Evolutionary conservation across 1,140 invertebrate species (phyloP), one percentile per base, ranked within the genome.

Genomic region (Drosophila athabasca): DNA sequence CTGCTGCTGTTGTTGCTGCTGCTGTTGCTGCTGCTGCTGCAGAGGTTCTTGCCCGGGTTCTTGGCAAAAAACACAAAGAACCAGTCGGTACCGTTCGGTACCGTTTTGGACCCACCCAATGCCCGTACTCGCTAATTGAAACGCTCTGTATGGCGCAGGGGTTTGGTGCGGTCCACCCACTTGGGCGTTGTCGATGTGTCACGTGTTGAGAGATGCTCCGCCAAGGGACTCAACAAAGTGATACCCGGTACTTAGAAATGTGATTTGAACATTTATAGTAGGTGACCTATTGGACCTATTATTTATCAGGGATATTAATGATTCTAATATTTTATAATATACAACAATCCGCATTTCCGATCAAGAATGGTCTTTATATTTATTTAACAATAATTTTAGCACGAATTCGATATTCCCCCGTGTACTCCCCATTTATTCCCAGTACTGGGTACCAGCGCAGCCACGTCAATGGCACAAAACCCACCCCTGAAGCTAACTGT

Each of bases 51-150:
- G 60, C 24, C 51, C 60, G 64, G 57, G 83, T 61, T 87, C 82
- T 87, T 87, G 70, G 61, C 66, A 71, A 82, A 87, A 88, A 88
- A 62, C 50, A 74, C 62, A 62, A 88, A 88, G 83, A 88, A 60
- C 83, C 78, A 81, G 83, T 85, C 43, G 65, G 35, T 39, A 39
- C 35, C 35, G 9, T 39, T 39, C 66, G 41, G 57, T 49, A 50
- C 60, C 58, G 31, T 75, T 72, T 58, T 67, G 57, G 60, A 35
- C 62, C 61, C 82, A 87, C 81, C 81, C 82, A 84, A 35, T 79
- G 71, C 80, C 81, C 80, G 76, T 46, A 72, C 66, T 72, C 71
- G 76, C 55, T 65, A 76, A 76, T 76, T 52, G 48, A 68, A 81
- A 52, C 72, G 61, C 68, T 52, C 51, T 31, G 51, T 39, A 31